phyloP scores from a whole-genome alignment of 2,113 vertebrate species.

The Phainopepla nitens region DNA sequence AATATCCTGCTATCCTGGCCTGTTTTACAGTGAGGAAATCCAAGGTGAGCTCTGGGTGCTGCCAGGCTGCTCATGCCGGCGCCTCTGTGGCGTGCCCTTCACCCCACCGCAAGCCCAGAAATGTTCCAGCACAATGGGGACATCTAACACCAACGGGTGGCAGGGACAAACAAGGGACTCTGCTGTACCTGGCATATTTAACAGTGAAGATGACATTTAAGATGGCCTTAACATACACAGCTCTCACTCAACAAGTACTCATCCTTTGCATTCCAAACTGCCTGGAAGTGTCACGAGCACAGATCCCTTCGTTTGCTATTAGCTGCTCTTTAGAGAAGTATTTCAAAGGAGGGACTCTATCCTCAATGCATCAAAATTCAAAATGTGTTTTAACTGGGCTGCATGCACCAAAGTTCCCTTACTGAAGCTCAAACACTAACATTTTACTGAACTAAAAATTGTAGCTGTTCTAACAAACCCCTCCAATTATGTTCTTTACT shows the following conservation, averaged over 20 bases:
- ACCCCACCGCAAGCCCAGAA: neutral
- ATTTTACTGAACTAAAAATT: neutral
- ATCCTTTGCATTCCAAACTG: neutral
- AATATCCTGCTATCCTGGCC: neutral
- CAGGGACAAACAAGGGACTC: neutral
- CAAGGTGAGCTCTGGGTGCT: neutral
- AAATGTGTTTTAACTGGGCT: neutral
- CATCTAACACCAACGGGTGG: neutral
- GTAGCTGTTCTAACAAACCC: neutral
- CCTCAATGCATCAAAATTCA: neutral
- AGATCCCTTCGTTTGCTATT: neutral
- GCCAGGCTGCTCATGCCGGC: neutral
- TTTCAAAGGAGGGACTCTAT: neutral
- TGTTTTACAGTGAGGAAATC: neutral
- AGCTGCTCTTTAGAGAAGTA: neutral
- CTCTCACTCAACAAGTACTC: conserved; percentile 24
- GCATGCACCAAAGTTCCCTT: accelerated
- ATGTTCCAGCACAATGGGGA: neutral
- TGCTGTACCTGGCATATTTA: neutral
- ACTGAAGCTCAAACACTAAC: neutral
- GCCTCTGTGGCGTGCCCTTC: accelerated
- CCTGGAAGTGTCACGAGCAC: neutral
- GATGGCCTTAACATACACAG: neutral
- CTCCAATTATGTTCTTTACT: neutral
- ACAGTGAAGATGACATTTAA: neutral